phyloP scores from a whole-genome alignment of 1,140 invertebrate species.

The Condylostylus longicornis region DNA sequence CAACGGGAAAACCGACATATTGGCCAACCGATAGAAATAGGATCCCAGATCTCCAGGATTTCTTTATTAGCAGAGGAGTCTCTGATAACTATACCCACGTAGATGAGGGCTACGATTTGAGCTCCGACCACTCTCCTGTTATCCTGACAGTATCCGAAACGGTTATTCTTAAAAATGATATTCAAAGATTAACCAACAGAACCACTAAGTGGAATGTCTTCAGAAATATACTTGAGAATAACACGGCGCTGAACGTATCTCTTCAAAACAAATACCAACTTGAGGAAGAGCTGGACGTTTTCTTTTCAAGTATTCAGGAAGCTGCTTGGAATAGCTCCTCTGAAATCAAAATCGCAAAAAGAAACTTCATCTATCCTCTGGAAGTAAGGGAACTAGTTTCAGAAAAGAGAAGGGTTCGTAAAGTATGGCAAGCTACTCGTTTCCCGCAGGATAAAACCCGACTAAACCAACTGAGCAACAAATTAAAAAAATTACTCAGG shows the following conservation, averaged over 20 bases:
- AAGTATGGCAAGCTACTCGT: too few species aligned
- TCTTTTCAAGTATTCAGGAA: too few species aligned
- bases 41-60: conserved; percentile 29
- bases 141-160: conserved; percentile 6
- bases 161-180: conserved; percentile 4
- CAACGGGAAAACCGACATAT: conserved; percentile 29
- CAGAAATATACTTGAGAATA: too few species aligned
- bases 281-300: too few species aligned
- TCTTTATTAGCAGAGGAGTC: conserved; percentile 21
- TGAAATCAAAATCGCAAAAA: conserved; percentile 6
- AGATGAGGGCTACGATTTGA: conserved; percentile 7
- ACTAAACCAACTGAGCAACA: too few species aligned
- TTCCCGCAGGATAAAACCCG: too few species aligned
- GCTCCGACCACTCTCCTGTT: conserved; percentile 10
- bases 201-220: too few species aligned
- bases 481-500: conserved; percentile 3
- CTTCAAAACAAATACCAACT: too few species aligned
- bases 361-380: conserved; percentile 12
- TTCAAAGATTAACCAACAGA: too few species aligned
- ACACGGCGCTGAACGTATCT: too few species aligned
- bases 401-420: too few species aligned
- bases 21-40: conserved; percentile 26
- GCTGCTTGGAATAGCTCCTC: too few species aligned
- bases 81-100: conserved; percentile 6
- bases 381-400: conserved; percentile 11